A percentile compares a stretch with the other conserved stretches of the same genome.
Evolutionary conservation across 2,113 vertebrate species (phyloP).

Genomic region (Coregonus clupeaformis): DNA sequence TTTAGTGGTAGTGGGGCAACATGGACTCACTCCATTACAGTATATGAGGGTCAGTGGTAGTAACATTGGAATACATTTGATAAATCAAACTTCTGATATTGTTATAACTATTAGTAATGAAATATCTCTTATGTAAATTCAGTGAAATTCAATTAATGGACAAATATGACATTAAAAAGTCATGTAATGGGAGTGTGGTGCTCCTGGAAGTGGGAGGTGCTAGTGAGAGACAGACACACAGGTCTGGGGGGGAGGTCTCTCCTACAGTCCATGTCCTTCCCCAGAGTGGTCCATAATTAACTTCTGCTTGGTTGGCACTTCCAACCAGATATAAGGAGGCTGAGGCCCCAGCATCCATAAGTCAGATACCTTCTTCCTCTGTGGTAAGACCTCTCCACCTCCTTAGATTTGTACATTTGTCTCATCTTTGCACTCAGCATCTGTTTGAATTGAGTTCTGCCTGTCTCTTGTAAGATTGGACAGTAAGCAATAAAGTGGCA

Average conservation of each 20-base stretch:
- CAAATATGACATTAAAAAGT: too few relatives aligned
- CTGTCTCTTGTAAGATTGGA: neutral
- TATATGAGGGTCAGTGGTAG: too few relatives aligned
- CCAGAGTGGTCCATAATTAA: constrained; percentile 3
- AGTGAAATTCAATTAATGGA: too few relatives aligned
- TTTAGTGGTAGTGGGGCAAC: too few relatives aligned
- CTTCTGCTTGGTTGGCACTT: neutral
- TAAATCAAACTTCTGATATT: too few relatives aligned
- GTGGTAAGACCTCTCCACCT: neutral
- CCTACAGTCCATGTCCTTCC: neutral
- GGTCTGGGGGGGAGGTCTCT: neutral
- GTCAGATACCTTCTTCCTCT: neutral
- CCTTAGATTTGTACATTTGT: neutral
- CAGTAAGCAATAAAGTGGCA: too few relatives aligned
- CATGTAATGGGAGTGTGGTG: too few relatives aligned
- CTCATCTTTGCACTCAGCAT: neutral
- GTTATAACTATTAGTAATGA: too few relatives aligned
- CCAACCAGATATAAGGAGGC: neutral
- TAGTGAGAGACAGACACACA: neutral
- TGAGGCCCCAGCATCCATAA: neutral
- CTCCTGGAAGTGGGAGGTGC: neutral
- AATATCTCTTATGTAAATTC: fast-evolving
- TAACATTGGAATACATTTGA: too few relatives aligned
- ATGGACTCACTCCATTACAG: too few relatives aligned
- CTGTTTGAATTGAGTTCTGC: neutral